phyloP scores from a whole-genome alignment of 2,797 vertebrate species.

The Trematomus bernacchii region DNA sequence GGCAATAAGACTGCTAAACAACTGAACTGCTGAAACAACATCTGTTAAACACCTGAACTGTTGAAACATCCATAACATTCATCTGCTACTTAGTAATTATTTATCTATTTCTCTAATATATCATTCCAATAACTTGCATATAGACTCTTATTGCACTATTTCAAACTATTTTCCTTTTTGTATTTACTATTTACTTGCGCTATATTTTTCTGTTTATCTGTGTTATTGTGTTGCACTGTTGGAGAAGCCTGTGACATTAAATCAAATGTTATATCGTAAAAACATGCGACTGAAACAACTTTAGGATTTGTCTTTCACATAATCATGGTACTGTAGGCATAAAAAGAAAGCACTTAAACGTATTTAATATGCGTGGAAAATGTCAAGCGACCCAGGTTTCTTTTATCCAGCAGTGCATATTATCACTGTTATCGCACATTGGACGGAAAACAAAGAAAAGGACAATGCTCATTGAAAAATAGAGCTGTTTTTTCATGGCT shows the following conservation, averaged over 20 bases:
- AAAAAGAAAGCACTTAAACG: neutral
- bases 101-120: too few species aligned
- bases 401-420: constrained; percentile 24
- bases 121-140: too few species aligned
- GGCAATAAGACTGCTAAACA: too few species aligned
- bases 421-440: constrained; percentile 8
- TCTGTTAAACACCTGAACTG: too few species aligned
- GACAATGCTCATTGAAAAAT: constrained; percentile 40
- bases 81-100: too few species aligned
- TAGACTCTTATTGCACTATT: too few species aligned
- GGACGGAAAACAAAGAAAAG: constrained; percentile 24
- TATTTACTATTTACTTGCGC: too few species aligned
- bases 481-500: constrained; percentile 26
- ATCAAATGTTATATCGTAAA: constrained; percentile 4
- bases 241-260: neutral
- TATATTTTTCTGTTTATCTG: too few species aligned
- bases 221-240: too few species aligned
- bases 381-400: constrained; percentile 12
- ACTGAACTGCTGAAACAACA: too few species aligned
- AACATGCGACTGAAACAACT: neutral
- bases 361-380: neutral
- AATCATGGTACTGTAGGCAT: neutral
- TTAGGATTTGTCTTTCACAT: neutral
- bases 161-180: too few species aligned
- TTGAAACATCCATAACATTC: too few species aligned